Percentiles rank a stretch among this genome's conserved stretches.
phyloP scores from a whole-genome alignment of 2,113 vertebrate genomes.

The Catharus fuscescens region DNA sequence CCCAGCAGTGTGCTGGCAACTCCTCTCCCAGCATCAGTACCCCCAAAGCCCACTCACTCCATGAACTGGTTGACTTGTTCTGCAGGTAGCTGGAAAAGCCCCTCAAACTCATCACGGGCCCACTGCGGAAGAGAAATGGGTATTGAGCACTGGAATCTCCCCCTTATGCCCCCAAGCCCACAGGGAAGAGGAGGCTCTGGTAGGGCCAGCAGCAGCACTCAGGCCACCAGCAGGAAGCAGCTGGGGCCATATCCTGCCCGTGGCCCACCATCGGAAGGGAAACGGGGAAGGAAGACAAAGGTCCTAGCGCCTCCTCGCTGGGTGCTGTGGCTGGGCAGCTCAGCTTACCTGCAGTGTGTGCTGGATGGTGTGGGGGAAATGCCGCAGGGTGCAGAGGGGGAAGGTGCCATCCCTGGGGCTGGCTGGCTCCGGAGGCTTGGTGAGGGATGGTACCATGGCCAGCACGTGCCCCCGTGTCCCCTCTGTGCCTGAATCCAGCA shows the following conservation, averaged over 20 bases:
- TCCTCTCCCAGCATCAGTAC: fast-evolving
- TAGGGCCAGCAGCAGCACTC: neutral
- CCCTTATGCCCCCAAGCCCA: fast-evolving
- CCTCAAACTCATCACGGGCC: conserved; percentile 66
- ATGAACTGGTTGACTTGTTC: conserved; percentile 51
- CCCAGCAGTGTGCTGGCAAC: neutral
- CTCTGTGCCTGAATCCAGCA: conserved; percentile 85
- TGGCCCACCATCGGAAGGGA: neutral
- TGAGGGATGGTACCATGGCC: conserved; percentile 82
- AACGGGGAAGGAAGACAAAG: neutral
- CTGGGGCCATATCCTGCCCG: conserved; percentile 2
- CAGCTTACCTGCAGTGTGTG: conserved; percentile 85
- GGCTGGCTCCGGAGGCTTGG: conserved; percentile 56
- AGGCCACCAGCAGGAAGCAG: conserved; percentile 36
- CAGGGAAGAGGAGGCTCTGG: neutral
- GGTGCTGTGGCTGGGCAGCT: fast-evolving
- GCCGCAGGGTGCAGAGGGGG: conserved; percentile 83
- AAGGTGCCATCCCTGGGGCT: neutral
- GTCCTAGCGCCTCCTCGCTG: fast-evolving
- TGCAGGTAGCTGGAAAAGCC: conserved; percentile 53
- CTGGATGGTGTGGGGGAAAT: conserved; percentile 83
- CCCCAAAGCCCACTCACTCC: conserved; percentile 40
- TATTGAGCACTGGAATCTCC: neutral
- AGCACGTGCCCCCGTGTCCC: conserved; percentile 78
- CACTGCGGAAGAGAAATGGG: neutral